phyloP scores from a whole-genome alignment of 2,797 vertebrate species.

The Amniataba percoides region DNA sequence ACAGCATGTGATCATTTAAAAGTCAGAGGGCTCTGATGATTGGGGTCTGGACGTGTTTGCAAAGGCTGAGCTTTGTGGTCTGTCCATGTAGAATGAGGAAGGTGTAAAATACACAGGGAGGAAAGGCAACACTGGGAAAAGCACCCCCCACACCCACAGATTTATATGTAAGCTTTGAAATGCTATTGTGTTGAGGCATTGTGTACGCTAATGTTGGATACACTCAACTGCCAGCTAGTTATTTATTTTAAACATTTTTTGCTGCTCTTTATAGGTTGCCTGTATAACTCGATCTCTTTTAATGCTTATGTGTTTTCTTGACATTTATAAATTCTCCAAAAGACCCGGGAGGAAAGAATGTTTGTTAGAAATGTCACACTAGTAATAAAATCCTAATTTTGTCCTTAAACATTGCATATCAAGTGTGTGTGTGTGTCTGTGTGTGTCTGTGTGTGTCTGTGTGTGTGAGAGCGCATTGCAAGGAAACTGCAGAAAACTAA shows the following conservation, averaged over 20 bases:
- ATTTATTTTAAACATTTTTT: constrained; percentile 32
- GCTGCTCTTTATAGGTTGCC: constrained; percentile 20
- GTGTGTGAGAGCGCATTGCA: constrained; percentile 13
- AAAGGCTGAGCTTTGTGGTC: constrained; percentile 38
- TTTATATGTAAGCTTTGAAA: constrained; percentile 14
- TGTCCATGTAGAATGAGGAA: constrained; percentile 23
- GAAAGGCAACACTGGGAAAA: constrained; percentile 36
- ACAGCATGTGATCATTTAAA: constrained; percentile 26
- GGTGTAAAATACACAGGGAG: constrained; percentile 30
- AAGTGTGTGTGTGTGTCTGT: constrained; percentile 26
- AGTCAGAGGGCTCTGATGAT: constrained; percentile 1
- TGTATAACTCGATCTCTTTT: constrained; percentile 3
- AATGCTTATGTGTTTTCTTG: constrained; percentile 3
- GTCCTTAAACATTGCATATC: background rate
- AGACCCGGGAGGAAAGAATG: constrained; percentile 4
- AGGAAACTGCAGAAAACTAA: constrained; percentile 37
- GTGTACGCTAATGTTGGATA: constrained; percentile 7
- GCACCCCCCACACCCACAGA: constrained; percentile 10
- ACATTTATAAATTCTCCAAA: constrained; percentile 33
- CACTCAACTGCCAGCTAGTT: constrained; percentile 8
- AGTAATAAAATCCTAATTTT: constrained; percentile 30
- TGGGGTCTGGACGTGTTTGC: constrained; percentile 22
- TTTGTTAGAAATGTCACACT: constrained; percentile 9
- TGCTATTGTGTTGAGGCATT: constrained; percentile 31
- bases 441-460: constrained; percentile 16